phyloP scores from a whole-genome alignment of 2,113 vertebrate genomes.

The Mesoclemmys tuberculata region DNA sequence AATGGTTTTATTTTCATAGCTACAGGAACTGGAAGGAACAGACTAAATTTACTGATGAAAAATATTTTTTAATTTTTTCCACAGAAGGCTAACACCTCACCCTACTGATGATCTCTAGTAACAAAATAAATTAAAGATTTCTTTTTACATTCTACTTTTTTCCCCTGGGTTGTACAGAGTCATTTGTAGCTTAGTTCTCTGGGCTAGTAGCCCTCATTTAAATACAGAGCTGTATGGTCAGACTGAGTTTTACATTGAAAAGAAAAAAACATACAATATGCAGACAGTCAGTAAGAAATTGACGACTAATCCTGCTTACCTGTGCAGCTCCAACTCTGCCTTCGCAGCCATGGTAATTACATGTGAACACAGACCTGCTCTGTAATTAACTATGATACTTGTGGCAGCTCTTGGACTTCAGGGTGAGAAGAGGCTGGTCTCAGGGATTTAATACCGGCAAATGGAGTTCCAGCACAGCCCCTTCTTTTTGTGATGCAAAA shows the following conservation, averaged over 20 bases:
- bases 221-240: conserved; percentile 5
- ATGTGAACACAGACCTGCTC: conserved; percentile 33
- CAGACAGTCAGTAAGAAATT: background rate
- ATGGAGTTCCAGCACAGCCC: background rate
- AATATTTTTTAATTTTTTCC: background rate
- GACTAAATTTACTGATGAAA: background rate
- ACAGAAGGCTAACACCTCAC: background rate
- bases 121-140: conserved; percentile 60
- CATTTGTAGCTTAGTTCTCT: background rate
- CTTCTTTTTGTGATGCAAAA: background rate
- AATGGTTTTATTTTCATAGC: background rate
- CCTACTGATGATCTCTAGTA: background rate
- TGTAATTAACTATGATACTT: conserved; percentile 9
- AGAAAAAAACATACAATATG: background rate
- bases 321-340: conserved; percentile 24
- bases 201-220: background rate
- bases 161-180: background rate
- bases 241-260: background rate
- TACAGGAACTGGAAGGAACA: background rate
- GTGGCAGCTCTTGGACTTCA: background rate
- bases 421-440: background rate
- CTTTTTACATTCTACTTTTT: background rate
- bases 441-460: background rate
- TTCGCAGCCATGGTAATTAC: background rate
- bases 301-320: conserved; percentile 13